Evolutionary conservation across 2,797 vertebrate genomes (phyloP).

Genomic region (Melanogrammus aeglefinus): DNA sequence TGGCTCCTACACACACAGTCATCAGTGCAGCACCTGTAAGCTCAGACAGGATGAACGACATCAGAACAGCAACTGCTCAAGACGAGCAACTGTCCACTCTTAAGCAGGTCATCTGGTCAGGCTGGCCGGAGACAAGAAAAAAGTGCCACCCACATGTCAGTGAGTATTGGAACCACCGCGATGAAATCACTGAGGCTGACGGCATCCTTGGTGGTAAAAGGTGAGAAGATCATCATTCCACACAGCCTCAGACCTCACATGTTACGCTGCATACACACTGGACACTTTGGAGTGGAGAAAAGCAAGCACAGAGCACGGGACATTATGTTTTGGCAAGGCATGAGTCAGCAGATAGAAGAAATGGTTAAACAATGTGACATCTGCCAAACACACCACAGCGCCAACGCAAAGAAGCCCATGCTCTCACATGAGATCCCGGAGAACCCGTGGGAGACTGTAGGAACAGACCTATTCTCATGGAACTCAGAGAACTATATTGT

Average conservation of each 20-base stretch:
- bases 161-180: slow-evolving; percentile 24
- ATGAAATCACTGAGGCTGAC: slow-evolving; percentile 19
- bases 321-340: slow-evolving; percentile 17
- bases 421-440: slow-evolving; percentile 14
- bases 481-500: too few species aligned
- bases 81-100: slow-evolving; percentile 10
- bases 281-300: slow-evolving; percentile 23
- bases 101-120: background rate
- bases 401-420: slow-evolving; percentile 19
- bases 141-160: background rate
- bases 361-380: background rate
- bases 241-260: slow-evolving; percentile 10
- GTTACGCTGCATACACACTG: slow-evolving; percentile 19
- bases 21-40: slow-evolving; percentile 20
- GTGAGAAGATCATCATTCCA: slow-evolving; percentile 30
- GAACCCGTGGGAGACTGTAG: slow-evolving; percentile 21
- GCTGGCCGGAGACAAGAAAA: slow-evolving; percentile 16
- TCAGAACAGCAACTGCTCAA: slow-evolving; percentile 5
- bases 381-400: background rate
- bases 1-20: too few species aligned
- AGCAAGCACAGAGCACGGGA: slow-evolving; percentile 15
- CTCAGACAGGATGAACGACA: background rate
- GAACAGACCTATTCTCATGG: slow-evolving; percentile 23
- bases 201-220: slow-evolving; percentile 19
- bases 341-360: background rate